phyloP scores from a whole-genome alignment of 2,797 vertebrate genomes.

The Cyclura pinguis region DNA sequence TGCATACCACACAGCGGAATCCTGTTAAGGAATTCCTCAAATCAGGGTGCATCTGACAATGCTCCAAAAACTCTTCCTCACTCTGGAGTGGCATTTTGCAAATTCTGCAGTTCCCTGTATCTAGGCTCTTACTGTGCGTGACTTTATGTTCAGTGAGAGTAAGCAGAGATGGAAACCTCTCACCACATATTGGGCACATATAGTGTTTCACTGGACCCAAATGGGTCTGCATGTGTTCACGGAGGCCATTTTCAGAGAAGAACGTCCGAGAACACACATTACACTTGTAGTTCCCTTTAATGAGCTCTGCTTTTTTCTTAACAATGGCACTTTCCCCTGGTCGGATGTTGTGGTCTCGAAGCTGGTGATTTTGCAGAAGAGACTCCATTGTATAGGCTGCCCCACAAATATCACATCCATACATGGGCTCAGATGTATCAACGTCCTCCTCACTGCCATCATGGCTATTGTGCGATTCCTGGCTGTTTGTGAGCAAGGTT shows the following conservation, averaged over 20 bases:
- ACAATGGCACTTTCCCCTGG: conserved; percentile 96
- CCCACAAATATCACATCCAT: conserved; percentile 96
- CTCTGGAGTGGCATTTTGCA: conserved; percentile 98
- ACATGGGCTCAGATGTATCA: conserved; percentile 95
- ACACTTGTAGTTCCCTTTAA: conserved; percentile 99
- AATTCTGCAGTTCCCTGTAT: conserved; percentile 98
- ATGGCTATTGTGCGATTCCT: conserved; percentile 92
- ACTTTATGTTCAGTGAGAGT: conserved; percentile 99
- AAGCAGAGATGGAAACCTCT: conserved; percentile 97
- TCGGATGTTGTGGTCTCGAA: conserved; percentile 97
- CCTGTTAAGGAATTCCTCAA: conserved; percentile 98
- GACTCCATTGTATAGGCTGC: conserved; percentile 99
- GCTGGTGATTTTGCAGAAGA: conserved; percentile 96
- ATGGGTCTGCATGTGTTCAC: conserved; percentile 99
- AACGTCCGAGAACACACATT: conserved; percentile 98
- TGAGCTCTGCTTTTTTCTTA: conserved; percentile 96
- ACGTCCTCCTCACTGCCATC: conserved; percentile 96
- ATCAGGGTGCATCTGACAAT: conserved; percentile 99
- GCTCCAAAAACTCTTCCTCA: conserved; percentile 98
- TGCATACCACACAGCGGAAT: conserved; percentile 98
- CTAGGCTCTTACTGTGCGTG: conserved; percentile 98
- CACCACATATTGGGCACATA: conserved; percentile 99
- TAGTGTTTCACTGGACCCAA: conserved; percentile 99
- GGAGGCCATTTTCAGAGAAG: conserved; percentile 96
- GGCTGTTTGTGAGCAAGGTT: conserved; percentile 91